phyloP scores from a whole-genome alignment of 1,140 invertebrate genomes.

The Zophobas morio region DNA sequence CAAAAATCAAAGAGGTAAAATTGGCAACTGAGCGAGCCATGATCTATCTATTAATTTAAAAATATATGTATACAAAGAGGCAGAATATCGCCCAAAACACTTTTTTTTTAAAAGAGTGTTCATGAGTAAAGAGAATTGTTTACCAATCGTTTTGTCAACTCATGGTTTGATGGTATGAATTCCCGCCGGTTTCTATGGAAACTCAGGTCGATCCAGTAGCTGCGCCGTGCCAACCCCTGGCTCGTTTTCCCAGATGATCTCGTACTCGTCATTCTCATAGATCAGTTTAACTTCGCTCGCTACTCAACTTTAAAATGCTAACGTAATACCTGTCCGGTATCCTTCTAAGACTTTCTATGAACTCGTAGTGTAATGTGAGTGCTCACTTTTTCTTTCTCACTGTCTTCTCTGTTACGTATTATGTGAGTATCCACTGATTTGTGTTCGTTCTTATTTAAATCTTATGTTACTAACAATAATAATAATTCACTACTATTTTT shows the following conservation, averaged over 20 bases:
- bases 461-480: neutral
- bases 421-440: constrained; percentile 28
- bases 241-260: constrained; percentile 45
- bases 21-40: too few relatives aligned
- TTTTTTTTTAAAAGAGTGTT: constrained; percentile 2
- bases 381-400: constrained; percentile 39
- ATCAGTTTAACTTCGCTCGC: constrained; percentile 41
- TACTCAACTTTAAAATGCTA: constrained; percentile 41
- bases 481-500: neutral
- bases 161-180: constrained; percentile 24
- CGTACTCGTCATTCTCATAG: constrained; percentile 43
- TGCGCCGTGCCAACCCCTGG: constrained; percentile 38
- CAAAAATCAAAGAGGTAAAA: too few relatives aligned
- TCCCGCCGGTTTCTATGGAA: constrained; percentile 47
- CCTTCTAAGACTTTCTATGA: constrained; percentile 35
- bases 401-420: constrained; percentile 44
- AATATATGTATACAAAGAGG: neutral
- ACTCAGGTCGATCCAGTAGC: constrained; percentile 47
- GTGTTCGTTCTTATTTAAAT: constrained; percentile 7
- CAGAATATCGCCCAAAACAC: neutral
- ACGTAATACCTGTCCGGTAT: constrained; percentile 34
- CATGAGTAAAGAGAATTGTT: neutral
- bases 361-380: constrained; percentile 46
- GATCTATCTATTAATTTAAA: too few relatives aligned
- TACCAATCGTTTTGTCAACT: constrained; percentile 23